Base-by-base conservation (phyloP, 2,113 vertebrate species). In the Gobius niger region DNA sequence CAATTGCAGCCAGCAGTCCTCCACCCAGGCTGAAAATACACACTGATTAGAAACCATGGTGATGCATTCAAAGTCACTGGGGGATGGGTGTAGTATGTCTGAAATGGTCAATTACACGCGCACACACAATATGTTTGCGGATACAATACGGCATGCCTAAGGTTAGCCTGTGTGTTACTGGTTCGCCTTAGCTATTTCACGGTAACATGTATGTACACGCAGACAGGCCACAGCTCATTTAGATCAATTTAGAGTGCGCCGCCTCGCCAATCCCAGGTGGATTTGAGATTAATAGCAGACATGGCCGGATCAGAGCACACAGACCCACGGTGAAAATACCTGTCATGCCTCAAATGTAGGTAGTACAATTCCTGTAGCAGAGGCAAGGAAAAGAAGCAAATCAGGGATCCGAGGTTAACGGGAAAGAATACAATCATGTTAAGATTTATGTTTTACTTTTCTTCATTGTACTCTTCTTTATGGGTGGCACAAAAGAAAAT, bases 11-110 rank as follows among this genome's bases (percentile, higher is more conserved):
- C 64, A 73, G 42, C 70, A 65, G 66, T 72, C 64, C 63, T 13
- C 46, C 3, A 9, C 65, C 63, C 14, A 66, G 44, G 64, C 61
- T 68, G 76, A 76, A 77, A 85, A 85, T 79, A 87, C 66, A 72
- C 47, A 24, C 74, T 78, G 78, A 87, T 83, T 77, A 87, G 77
- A 69, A 77, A 74, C 71, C 67, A 13, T 14, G 51, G 59, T 68
- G 61, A 47, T 76, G 65, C n/a, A 9, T 75, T 73, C 70, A 63
- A 65, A 49, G 42, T 24, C 15, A 61, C 34, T 44, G 52, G 54
- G 44, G 62, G 65, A 65, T 57, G 15, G 15, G 12, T 49, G 11
- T 49, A 14, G 7, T 66, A 70, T 44, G 42, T 47, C 13, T 72
- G 52, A 59, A 77, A 67, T 11, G 47, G 44, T 65, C 64, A 46